phyloP scores from a whole-genome alignment of 92 coral and sea anemone genomes.

The Pocillopora grandis region DNA sequence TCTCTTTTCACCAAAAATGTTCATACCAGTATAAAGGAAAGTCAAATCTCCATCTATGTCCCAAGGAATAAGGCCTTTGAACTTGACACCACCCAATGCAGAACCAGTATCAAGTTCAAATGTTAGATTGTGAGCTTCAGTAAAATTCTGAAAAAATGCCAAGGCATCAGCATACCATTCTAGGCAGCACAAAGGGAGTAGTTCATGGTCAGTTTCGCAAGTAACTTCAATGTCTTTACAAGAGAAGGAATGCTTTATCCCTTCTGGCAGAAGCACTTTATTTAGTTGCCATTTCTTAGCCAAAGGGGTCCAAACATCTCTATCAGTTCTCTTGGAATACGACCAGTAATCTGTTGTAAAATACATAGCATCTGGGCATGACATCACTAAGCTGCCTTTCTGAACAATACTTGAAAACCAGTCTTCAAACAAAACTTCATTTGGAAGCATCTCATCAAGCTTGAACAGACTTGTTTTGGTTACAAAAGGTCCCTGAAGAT shows the following conservation, averaged over 20 bases:
- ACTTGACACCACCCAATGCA: slow-evolving; percentile 52
- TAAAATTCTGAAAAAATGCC: background rate
- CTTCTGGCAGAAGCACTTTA: slow-evolving; percentile 40
- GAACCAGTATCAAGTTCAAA: slow-evolving; percentile 56
- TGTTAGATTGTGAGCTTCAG: slow-evolving; percentile 4
- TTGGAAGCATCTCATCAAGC: slow-evolving; percentile 39
- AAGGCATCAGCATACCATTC: slow-evolving; percentile 20
- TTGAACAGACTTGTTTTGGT: slow-evolving; percentile 33
- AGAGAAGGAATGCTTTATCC: slow-evolving; percentile 46
- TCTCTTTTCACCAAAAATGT: slow-evolving; percentile 25
- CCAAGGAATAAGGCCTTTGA: slow-evolving; percentile 54
- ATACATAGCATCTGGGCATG: slow-evolving; percentile 69
- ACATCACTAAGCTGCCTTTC: slow-evolving; percentile 6
- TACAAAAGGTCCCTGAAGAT: slow-evolving; percentile 60
- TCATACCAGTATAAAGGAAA: slow-evolving; percentile 3
- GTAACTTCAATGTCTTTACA: slow-evolving; percentile 49
- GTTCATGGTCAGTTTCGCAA: slow-evolving; percentile 21
- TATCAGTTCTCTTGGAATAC: slow-evolving; percentile 3
- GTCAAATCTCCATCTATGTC: slow-evolving; percentile 51
- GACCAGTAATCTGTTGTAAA: slow-evolving; percentile 44
- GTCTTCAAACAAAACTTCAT: slow-evolving; percentile 19
- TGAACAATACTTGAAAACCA: slow-evolving; percentile 1
- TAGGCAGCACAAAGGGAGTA: slow-evolving; percentile 63
- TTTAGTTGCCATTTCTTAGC: slow-evolving; percentile 61
- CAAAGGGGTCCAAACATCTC: slow-evolving; percentile 43